Evolutionary conservation across 2,797 vertebrate species (phyloP), one percentile per base, ranked within the genome.

Genomic region (Antrozous pallidus): DNA sequence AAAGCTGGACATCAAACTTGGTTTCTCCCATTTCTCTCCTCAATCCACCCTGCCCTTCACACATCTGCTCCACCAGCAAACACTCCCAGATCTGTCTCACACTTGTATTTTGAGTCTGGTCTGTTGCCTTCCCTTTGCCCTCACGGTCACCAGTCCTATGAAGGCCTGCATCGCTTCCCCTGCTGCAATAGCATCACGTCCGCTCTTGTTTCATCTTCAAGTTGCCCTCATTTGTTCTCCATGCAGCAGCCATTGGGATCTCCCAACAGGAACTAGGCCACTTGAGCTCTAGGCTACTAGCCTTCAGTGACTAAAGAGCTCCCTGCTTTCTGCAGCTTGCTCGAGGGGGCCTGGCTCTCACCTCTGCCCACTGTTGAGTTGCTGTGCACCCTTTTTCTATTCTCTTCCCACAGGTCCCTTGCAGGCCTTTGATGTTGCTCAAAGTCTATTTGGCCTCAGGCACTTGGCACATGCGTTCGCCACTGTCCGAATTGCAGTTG

Each of bases 81-180:
- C 18, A 42, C 58, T 78, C 78, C 58, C 36, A 16, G 4, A 2
- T 40, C 20, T 56, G 7, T 58, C 78, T 71, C 17, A 8, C 6
- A 6, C 3, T 0, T 2, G 1, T 22, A 31, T 24, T n/a, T 49
- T 79, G 51, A 90, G 24, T 81, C 33, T 77, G 3, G 24, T 81
- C 33, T 77, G 3, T 42, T 69, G 24, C 18, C 33, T 85, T 92
- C 38, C 88, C 73, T 92, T 40, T 20, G 20, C 31, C 65, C 45
- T 49, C 24, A 1, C 8, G 36, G n/a, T 26, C 2, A 0, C 54
- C 17, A 28, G 20, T 51, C 63, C 38, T n/a, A n/a, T 0, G 3
- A 3, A 58, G 74, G 16, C 28, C 26, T 61, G 24, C 13, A 31
- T 31, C 16, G 6, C 18, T 36, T 33, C 9, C 8, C 42, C 28